Conservation (phyloP, 2,113 vertebrate species). For the Albula goreensis region DNA sequence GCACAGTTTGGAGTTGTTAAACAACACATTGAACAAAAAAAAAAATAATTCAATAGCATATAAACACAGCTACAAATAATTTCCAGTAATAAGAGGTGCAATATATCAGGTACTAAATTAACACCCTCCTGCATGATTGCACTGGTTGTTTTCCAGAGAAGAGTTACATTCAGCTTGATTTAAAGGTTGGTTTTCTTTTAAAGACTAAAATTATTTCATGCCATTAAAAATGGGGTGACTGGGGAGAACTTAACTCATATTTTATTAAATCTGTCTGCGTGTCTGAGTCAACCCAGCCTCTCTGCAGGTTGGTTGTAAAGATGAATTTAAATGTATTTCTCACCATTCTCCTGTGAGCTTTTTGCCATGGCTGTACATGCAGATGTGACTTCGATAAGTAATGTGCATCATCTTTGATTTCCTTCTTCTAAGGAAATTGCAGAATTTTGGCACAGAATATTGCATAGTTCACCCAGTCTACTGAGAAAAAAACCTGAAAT, state of each 20-base stretch:
- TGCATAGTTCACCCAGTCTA: background rate
- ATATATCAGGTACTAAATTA: too few species aligned
- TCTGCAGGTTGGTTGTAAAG: background rate
- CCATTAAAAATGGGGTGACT: background rate
- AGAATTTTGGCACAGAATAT: background rate
- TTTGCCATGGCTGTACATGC: background rate
- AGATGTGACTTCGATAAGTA: background rate
- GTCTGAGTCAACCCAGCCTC: background rate
- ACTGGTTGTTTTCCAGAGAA: background rate
- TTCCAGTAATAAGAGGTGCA: too few species aligned
- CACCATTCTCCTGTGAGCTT: background rate
- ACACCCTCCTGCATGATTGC: background rate
- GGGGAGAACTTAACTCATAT: background rate
- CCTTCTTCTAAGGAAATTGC: background rate
- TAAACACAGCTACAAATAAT: too few species aligned
- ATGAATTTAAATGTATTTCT: background rate
- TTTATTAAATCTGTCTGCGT: background rate
- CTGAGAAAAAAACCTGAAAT: background rate
- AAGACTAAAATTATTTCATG: background rate
- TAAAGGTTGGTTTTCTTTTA: background rate
- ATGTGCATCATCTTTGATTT: background rate
- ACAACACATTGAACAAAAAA: too few species aligned
- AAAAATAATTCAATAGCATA: too few species aligned
- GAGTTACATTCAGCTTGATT: background rate
- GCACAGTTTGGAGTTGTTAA: too few species aligned